Conservation (phyloP, 2,797 vertebrate species). For the Taeniopygia guttata region DNA sequence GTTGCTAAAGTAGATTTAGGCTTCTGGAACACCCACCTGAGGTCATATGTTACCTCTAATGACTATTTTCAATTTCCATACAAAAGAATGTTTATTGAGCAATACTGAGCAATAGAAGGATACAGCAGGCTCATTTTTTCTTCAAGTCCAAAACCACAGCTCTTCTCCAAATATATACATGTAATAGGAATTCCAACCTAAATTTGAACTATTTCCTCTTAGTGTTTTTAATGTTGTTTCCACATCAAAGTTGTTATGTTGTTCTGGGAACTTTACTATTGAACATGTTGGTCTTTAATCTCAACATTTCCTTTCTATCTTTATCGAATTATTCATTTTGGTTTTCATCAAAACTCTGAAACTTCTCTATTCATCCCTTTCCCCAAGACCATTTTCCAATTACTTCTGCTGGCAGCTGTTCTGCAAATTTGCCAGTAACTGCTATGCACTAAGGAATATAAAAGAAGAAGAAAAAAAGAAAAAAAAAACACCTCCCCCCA, state of each 20-base stretch:
- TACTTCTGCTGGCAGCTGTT: not conserved
- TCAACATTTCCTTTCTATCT: not conserved
- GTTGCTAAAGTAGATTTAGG: not conserved
- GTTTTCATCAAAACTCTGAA: not conserved
- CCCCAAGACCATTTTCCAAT: not conserved
- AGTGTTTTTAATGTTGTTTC: not conserved
- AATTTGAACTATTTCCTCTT: not conserved
- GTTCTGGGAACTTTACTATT: not conserved
- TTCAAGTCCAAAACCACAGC: not conserved
- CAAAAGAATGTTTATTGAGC: not conserved
- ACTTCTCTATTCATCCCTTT: not conserved
- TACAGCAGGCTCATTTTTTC: not conserved
- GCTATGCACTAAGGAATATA: not conserved
- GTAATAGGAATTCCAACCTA: not conserved
- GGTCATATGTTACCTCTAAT: not conserved
- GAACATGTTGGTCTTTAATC: not conserved
- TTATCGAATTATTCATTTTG: not conserved
- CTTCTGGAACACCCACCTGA: conserved; percentile 22
- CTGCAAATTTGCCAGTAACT: not conserved
- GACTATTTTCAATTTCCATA: not conserved
- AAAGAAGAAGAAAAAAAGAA: not conserved
- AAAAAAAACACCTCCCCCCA: accelerated
- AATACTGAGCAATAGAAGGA: not conserved
- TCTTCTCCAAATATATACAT: not conserved
- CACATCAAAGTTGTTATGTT: not conserved